Percentiles rank a stretch among this genome's conserved stretches.
Evolutionary conservation across 1,140 invertebrate species (phyloP).

Genomic region (Hycleus cichorii): DNA sequence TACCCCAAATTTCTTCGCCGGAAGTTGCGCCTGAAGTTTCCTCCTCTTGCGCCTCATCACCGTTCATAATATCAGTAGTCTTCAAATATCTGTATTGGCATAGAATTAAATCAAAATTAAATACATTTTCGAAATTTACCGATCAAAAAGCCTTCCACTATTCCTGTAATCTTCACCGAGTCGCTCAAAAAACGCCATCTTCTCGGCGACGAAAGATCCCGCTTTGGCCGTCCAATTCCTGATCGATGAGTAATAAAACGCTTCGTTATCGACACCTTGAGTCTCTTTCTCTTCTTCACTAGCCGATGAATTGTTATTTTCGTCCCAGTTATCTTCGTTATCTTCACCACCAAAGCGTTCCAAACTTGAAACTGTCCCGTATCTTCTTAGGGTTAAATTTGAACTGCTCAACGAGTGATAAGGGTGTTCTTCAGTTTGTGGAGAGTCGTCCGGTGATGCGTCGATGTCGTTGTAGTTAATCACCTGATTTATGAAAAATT

Average conservation of each 20-base stretch:
- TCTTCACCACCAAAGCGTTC: constrained; percentile 56
- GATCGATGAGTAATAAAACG: constrained; percentile 37
- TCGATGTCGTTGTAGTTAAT: constrained; percentile 31
- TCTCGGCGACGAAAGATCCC: constrained; percentile 69
- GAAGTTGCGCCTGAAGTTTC: constrained; percentile 70
- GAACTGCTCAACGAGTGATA: constrained; percentile 46
- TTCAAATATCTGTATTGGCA: constrained; percentile 30
- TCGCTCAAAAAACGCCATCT: constrained; percentile 64
- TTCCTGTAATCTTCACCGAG: constrained; percentile 51
- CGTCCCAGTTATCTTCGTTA: constrained; percentile 43
- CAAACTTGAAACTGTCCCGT: constrained; percentile 70
- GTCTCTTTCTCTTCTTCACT: constrained; percentile 45
- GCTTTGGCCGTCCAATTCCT: constrained; percentile 68
- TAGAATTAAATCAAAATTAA: too few species aligned
- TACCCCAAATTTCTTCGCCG: constrained; percentile 79
- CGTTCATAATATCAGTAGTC: constrained; percentile 43
- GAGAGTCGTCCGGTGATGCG: constrained; percentile 49
- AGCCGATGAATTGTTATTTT: constrained; percentile 40
- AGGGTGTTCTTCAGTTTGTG: constrained; percentile 49
- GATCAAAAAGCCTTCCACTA: constrained; percentile 50
- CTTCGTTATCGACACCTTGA: constrained; percentile 39
- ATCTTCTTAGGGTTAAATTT: constrained; percentile 47
- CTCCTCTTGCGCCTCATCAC: constrained; percentile 51
- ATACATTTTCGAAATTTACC: constrained; percentile 15
- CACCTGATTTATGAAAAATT: constrained; percentile 6